A percentile compares a stretch with the other conserved stretches of the same genome.
Conservation (phyloP, 2,797 vertebrate genomes). For the Cyclopterus lumpus region DNA sequence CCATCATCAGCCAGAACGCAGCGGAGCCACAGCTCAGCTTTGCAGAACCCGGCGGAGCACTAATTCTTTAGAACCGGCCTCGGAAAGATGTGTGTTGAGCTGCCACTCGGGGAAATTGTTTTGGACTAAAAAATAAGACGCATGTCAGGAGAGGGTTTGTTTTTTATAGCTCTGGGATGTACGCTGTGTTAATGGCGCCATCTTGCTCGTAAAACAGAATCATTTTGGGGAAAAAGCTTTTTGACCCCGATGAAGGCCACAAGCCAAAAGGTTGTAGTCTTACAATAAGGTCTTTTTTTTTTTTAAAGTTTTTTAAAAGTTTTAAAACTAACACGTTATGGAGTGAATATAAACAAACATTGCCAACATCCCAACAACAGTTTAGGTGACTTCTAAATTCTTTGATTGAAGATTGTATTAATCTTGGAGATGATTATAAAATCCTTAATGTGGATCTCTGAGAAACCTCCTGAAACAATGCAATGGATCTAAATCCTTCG, state of each 20-base stretch:
- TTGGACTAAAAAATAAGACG: conserved; percentile 1
- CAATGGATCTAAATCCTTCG: no score
- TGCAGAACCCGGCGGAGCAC: neutral
- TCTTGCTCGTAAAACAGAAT: neutral
- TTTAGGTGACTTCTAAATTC: neutral
- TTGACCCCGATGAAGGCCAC: neutral
- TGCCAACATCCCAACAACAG: neutral
- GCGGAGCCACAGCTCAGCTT: neutral
- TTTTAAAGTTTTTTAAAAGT: neutral
- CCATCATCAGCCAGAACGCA: neutral
- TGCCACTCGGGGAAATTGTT: neutral
- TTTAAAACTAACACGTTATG: conserved; percentile 1
- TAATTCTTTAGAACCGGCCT: neutral
- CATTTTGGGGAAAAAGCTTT: neutral
- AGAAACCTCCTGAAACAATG: no score
- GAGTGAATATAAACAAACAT: neutral
- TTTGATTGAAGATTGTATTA: neutral
- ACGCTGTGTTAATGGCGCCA: neutral
- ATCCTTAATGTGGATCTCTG: no score
- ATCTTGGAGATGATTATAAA: neutral
- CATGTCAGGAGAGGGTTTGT: neutral
- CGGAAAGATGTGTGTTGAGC: neutral
- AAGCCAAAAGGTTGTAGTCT: neutral
- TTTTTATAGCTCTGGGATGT: neutral
- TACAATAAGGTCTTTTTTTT: neutral